phyloP scores from a whole-genome alignment of 1,140 invertebrate species.

The Doryteuthis pealeii region DNA sequence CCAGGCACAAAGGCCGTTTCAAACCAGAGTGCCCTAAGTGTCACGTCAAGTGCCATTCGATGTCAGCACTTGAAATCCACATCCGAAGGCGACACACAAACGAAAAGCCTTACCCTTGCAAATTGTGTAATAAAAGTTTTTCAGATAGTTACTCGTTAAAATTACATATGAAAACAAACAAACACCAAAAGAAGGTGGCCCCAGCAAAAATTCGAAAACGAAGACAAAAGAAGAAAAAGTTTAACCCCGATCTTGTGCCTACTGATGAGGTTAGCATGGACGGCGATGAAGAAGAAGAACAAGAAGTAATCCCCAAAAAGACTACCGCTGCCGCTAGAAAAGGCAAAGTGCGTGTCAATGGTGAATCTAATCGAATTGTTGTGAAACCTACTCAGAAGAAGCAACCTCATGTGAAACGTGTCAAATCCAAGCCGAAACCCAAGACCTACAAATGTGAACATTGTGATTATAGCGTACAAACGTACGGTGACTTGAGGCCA shows the following conservation, averaged over 20 bases:
- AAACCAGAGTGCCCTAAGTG: conserved; percentile 37
- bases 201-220: neutral
- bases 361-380: neutral
- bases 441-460: conserved; percentile 45
- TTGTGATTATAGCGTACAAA: conserved; percentile 44
- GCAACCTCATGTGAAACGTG: neutral
- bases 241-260: conserved; percentile 4
- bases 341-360: neutral
- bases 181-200: conserved; percentile 17
- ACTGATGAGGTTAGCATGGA: conserved; percentile 11
- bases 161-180: conserved; percentile 24
- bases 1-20: conserved; percentile 13
- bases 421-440: conserved; percentile 4
- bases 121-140: conserved; percentile 33
- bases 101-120: conserved; percentile 33
- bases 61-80: conserved; percentile 35
- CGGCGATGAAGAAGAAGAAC: conserved; percentile 8
- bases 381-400: neutral
- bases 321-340: neutral
- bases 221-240: neutral
- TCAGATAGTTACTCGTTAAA: conserved; percentile 26
- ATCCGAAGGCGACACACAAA: conserved; percentile 30
- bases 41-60: conserved; percentile 27
- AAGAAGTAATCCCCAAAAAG: conserved; percentile 10
- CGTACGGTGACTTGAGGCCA: conserved; percentile 41